phyloP scores from a whole-genome alignment of 2,113 vertebrate species.

The Leucosticte australis region DNA sequence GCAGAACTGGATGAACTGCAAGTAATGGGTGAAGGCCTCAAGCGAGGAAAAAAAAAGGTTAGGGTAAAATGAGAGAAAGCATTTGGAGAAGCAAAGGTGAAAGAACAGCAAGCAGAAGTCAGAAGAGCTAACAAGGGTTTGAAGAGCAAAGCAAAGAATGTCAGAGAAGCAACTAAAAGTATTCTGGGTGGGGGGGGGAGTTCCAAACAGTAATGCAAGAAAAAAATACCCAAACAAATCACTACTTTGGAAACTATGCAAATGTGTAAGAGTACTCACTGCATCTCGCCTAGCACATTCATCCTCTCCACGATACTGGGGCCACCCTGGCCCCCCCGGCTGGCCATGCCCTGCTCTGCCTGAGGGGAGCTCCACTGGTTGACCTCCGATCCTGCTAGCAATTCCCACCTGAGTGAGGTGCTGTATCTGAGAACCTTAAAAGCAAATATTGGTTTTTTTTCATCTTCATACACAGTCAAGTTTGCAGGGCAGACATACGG shows the following conservation, averaged over 20 bases:
- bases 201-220: conserved; percentile 54
- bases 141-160: conserved; percentile 60
- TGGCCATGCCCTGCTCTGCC: conserved; percentile 80
- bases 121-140: conserved; percentile 21
- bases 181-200: not conserved
- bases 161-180: conserved; percentile 62
- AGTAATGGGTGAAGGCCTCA: conserved; percentile 40
- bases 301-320: conserved; percentile 80
- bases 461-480: conserved; percentile 64
- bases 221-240: conserved; percentile 47
- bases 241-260: conserved; percentile 46
- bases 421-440: conserved; percentile 90
- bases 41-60: conserved; percentile 20
- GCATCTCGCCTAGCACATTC: conserved; percentile 84
- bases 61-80: conserved; percentile 39
- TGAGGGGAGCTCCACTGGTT: conserved; percentile 79
- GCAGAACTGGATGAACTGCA: conserved; percentile 46
- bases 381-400: conserved; percentile 84
- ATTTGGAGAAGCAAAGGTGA: conserved; percentile 21
- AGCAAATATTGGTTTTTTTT: conserved; percentile 62
- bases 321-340: conserved; percentile 85
- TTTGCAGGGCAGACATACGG: conserved; percentile 61
- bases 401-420: conserved; percentile 92
- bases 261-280: conserved; percentile 80
- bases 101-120: conserved; percentile 44